Conservation (phyloP, 2,113 vertebrate species). For the Abramis brama region DNA sequence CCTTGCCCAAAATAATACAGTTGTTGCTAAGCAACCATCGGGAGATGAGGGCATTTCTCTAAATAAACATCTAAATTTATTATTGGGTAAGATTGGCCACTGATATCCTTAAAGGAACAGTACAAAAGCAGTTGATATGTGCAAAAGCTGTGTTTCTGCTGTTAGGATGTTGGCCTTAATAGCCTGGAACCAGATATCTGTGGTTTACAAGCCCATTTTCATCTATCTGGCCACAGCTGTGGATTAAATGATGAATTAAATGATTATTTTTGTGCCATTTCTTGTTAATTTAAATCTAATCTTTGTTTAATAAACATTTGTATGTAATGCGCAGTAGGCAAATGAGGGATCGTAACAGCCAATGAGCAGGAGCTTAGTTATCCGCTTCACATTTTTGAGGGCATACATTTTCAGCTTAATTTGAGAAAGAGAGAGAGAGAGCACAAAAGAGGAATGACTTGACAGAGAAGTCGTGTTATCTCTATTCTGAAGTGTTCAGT, state of each 20-base stretch:
- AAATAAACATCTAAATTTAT: slow-evolving; percentile 56
- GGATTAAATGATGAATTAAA: slow-evolving; percentile 43
- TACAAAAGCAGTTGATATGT: not conserved
- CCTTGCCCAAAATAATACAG: slow-evolving; percentile 60
- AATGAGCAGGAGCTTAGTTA: slow-evolving; percentile 19
- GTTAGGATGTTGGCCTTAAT: slow-evolving; percentile 12
- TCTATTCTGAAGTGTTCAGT: slow-evolving; percentile 9
- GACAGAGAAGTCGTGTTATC: slow-evolving; percentile 6
- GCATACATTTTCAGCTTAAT: slow-evolving; percentile 15
- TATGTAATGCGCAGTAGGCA: slow-evolving; percentile 9
- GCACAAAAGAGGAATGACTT: not conserved
- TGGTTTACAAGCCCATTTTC: slow-evolving; percentile 24
- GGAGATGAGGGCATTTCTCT: slow-evolving; percentile 57
- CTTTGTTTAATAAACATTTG: slow-evolving; percentile 35
- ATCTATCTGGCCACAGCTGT: slow-evolving; percentile 29
- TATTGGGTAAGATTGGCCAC: slow-evolving; percentile 41
- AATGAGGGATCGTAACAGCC: slow-evolving; percentile 7
- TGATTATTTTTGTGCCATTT: slow-evolving; percentile 29
- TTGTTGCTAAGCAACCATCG: slow-evolving; percentile 59
- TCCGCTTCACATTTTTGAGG: slow-evolving; percentile 23
- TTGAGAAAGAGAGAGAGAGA: slow-evolving; percentile 18
- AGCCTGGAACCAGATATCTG: slow-evolving; percentile 23
- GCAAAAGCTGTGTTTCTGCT: not conserved
- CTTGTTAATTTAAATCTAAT: slow-evolving; percentile 23
- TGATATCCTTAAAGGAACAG: slow-evolving; percentile 41